Conservation (phyloP, 2,888 invertebrate genomes). For the Lapara coniferarum region DNA sequence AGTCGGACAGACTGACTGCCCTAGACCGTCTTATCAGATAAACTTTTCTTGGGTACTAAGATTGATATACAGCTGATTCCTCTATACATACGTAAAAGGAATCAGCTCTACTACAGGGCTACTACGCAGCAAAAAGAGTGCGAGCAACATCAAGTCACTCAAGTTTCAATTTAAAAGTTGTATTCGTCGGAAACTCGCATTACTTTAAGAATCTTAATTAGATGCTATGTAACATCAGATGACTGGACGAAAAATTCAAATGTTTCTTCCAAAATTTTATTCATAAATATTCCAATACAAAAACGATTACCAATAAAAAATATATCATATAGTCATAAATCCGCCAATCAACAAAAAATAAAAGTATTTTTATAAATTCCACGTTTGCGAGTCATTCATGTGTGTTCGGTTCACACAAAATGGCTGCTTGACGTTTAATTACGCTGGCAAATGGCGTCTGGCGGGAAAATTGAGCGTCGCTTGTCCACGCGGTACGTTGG, state of each 20-base stretch:
- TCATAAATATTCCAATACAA: background rate
- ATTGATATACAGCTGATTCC: too few relatives aligned
- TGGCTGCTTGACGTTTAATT: conserved; percentile 73
- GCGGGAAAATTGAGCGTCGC: conserved; percentile 39
- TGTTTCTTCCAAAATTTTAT: background rate
- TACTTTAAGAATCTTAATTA: too few relatives aligned
- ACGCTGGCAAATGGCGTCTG: conserved; percentile 52
- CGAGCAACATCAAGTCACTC: too few relatives aligned
- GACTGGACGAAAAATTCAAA: background rate
- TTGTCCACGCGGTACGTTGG: conserved; percentile 27
- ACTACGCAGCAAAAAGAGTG: too few relatives aligned
- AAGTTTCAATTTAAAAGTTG: too few relatives aligned
- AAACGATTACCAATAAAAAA: background rate
- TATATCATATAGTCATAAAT: background rate
- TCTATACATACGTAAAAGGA: too few relatives aligned
- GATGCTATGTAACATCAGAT: too few relatives aligned
- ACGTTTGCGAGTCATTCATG: conserved; percentile 36
- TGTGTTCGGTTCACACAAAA: conserved; percentile 62
- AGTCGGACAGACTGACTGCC: too few relatives aligned
- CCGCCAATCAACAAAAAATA: background rate
- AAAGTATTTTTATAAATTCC: background rate
- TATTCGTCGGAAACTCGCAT: too few relatives aligned
- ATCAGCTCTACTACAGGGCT: too few relatives aligned
- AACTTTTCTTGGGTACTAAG: too few relatives aligned
- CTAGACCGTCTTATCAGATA: too few relatives aligned